These are phyloP conservation scores for Tethya wilhelma DNA, from an alignment of 37 sponge, comb jelly and placozoan species.

Conservation along the genomic window DNA sequence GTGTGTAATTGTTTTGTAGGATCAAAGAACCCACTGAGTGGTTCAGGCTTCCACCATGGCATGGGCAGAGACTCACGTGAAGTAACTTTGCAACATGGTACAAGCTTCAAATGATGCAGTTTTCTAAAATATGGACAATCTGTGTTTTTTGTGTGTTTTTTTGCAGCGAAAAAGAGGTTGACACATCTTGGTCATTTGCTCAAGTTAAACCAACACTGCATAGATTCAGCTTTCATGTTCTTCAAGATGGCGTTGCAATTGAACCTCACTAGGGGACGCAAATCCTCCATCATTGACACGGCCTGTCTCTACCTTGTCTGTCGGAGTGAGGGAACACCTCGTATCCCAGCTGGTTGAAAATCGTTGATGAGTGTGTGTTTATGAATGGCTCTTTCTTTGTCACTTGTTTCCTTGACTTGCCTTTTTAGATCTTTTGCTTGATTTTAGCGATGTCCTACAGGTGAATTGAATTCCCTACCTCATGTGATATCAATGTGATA, in stretches of 20 bases:
- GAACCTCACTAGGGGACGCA: constrained; percentile 84
- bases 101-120: not conserved
- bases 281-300: constrained; percentile 86
- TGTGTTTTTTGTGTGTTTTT: constrained; percentile 3
- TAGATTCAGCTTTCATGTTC: constrained; percentile 96
- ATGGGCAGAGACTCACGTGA: constrained; percentile 81
- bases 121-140: not conserved
- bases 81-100: constrained; percentile 83
- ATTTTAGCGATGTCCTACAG: constrained; percentile 97
- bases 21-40: constrained; percentile 43
- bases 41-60: constrained; percentile 70
- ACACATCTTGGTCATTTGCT: constrained; percentile 75
- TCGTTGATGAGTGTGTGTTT: not conserved
- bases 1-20: too few species aligned
- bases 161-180: constrained; percentile 82
- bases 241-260: constrained; percentile 95
- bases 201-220: constrained; percentile 91
- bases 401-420: constrained; percentile 14
- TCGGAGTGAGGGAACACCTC: constrained; percentile 96
- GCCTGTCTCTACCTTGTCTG: constrained; percentile 98
- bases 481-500: not conserved
- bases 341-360: constrained; percentile 64
- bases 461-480: constrained; percentile 31
- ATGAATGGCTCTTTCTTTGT: constrained; percentile 1
- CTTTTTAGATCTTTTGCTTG: constrained; percentile 76